A percentile compares a stretch with the other conserved stretches of the same genome.
phyloP scores from a whole-genome alignment of 1,140 invertebrate species.

The Ceratitis capitata region DNA sequence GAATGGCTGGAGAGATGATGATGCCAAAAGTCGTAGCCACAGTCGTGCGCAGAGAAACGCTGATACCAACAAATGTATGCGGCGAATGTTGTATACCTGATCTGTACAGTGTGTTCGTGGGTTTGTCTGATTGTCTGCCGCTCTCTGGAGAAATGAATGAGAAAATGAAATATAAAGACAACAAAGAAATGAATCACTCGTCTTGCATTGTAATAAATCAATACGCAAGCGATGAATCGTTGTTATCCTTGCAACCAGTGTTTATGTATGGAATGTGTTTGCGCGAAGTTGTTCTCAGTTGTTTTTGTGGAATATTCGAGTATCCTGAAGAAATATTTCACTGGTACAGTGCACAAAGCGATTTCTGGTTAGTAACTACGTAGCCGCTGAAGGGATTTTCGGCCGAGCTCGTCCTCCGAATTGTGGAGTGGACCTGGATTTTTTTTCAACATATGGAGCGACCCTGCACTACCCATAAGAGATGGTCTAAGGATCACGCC shows the following conservation, averaged over 20 bases:
- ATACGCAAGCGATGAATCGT: background rate
- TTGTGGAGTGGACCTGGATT: too few relatives aligned
- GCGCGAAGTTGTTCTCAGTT: background rate
- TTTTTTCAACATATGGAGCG: too few relatives aligned
- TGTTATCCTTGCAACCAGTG: background rate
- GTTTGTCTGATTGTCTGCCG: background rate
- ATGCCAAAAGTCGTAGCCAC: background rate
- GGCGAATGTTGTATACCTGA: background rate
- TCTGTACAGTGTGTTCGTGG: background rate
- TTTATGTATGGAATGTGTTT: background rate
- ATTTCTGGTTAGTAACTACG: too few relatives aligned
- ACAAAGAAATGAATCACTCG: background rate
- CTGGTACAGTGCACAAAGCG: too few relatives aligned
- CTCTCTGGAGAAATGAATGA: conserved; percentile 16
- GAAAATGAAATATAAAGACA: background rate
- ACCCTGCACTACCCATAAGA: too few relatives aligned
- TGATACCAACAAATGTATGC: background rate
- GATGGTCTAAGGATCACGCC: too few relatives aligned
- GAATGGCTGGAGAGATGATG: background rate
- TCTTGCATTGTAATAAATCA: background rate
- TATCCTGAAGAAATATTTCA: background rate
- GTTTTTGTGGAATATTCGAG: background rate
- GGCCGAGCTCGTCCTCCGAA: too few relatives aligned
- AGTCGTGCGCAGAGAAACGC: background rate
- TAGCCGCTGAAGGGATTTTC: too few relatives aligned